A percentile compares a stretch with the other conserved stretches of the same genome.
Evolutionary conservation across 2,888 invertebrate species (phyloP).

Genomic region (Erynnis tages): DNA sequence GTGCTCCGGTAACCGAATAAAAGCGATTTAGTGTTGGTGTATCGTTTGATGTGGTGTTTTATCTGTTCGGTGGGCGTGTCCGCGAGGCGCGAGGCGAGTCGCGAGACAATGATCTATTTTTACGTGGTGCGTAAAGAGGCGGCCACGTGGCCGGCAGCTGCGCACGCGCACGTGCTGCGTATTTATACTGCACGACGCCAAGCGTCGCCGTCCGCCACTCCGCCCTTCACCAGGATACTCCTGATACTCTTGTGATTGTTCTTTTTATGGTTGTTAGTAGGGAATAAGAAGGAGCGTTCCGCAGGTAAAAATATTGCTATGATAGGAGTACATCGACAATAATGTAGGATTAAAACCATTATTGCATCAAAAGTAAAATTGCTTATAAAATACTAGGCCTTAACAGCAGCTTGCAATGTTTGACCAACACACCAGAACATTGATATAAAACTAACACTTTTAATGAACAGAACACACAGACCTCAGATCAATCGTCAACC

Average conservation of each 20-base stretch:
- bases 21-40: slow-evolving; percentile 59
- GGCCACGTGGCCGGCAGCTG: slow-evolving; percentile 79
- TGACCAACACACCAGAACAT: too few species aligned
- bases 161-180: slow-evolving; percentile 73
- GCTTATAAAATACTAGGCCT: too few species aligned
- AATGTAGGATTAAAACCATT: too few species aligned
- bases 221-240: slow-evolving; percentile 34
- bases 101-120: slow-evolving; percentile 79
- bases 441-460: too few species aligned
- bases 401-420: too few species aligned
- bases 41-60: slow-evolving; percentile 78
- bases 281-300: too few species aligned
- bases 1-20: slow-evolving; percentile 56
- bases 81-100: slow-evolving; percentile 37
- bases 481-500: too few species aligned
- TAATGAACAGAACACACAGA: too few species aligned
- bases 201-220: slow-evolving; percentile 55
- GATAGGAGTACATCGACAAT: too few species aligned
- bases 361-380: too few species aligned
- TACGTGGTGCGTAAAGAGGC: slow-evolving; percentile 65
- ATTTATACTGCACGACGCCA: slow-evolving; percentile 70
- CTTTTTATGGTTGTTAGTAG: too few species aligned
- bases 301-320: too few species aligned
- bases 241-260: slow-evolving; percentile 3
- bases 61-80: slow-evolving; percentile 74